Evolutionary conservation across 1,140 invertebrate species (phyloP).

Genomic region (Ostrea edulis): DNA sequence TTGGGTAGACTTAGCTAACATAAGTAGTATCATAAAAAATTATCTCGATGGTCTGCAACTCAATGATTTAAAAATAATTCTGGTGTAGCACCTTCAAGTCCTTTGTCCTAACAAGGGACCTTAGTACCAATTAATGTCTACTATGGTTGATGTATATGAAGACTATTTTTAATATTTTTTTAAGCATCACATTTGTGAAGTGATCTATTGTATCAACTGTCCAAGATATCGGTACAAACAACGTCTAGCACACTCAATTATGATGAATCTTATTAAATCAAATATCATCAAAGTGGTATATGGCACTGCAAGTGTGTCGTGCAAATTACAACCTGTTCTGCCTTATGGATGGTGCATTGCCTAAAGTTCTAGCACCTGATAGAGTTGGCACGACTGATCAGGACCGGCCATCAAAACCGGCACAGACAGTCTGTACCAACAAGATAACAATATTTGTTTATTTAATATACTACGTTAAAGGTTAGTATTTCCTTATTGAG

Average conservation of each 20-base stretch:
- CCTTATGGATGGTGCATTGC: neutral
- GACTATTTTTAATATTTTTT: neutral
- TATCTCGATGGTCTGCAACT: too few species aligned
- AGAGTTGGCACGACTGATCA: neutral
- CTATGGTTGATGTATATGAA: neutral
- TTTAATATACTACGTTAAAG: neutral
- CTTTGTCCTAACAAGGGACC: too few species aligned
- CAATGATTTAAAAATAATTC: too few species aligned
- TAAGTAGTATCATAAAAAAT: too few species aligned
- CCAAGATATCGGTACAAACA: neutral
- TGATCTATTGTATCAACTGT: neutral
- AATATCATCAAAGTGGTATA: slow-evolving; percentile 7
- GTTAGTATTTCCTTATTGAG: slow-evolving; percentile 19
- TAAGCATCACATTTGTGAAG: neutral
- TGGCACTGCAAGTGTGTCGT: neutral
- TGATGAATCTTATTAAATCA: neutral
- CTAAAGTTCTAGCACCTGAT: neutral
- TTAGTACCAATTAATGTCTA: neutral
- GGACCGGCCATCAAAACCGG: neutral
- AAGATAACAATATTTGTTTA: slow-evolving; percentile 11
- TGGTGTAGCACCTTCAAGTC: too few species aligned
- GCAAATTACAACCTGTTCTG: neutral
- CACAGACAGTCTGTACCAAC: slow-evolving; percentile 11
- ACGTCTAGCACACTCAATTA: neutral
- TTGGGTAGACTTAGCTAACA: too few species aligned